A percentile compares a stretch with the other conserved stretches of the same genome.
phyloP scores from a whole-genome alignment of 2,797 vertebrate species.

The Poecilia picta region DNA sequence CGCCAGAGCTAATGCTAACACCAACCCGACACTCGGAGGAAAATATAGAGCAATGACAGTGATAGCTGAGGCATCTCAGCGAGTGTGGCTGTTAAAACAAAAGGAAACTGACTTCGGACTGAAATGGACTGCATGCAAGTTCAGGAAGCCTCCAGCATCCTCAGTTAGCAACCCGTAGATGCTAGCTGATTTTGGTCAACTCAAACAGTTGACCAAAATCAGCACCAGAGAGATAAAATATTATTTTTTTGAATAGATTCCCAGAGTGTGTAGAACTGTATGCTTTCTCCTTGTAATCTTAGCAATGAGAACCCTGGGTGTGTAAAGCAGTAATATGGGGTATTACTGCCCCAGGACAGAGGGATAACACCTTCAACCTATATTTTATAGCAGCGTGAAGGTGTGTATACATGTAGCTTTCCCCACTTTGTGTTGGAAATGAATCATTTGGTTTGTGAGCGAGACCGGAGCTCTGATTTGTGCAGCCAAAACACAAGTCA shows the following conservation, averaged over 20 bases:
- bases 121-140: background rate
- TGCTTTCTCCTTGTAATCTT: slow-evolving; percentile 73
- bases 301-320: slow-evolving; percentile 66
- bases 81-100: background rate
- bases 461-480: background rate
- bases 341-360: slow-evolving; percentile 76
- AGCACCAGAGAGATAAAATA: background rate
- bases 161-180: background rate
- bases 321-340: slow-evolving; percentile 83
- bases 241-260: slow-evolving; percentile 13
- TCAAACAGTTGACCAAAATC: background rate
- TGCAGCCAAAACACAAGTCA: background rate
- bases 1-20: slow-evolving; percentile 5
- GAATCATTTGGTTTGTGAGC: slow-evolving; percentile 22
- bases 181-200: background rate
- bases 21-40: background rate
- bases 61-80: background rate
- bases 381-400: slow-evolving; percentile 75
- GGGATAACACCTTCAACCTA: slow-evolving; percentile 72
- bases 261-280: slow-evolving; percentile 57
- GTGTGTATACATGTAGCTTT: slow-evolving; percentile 40
- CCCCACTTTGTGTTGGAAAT: slow-evolving; percentile 29
- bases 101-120: no score
- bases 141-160: background rate
- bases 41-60: slow-evolving; percentile 5